Percentiles rank a stretch among this genome's conserved stretches.
Evolutionary conservation across 2,888 invertebrate species (phyloP).

Genomic region (Stegana nigrithorax): DNA sequence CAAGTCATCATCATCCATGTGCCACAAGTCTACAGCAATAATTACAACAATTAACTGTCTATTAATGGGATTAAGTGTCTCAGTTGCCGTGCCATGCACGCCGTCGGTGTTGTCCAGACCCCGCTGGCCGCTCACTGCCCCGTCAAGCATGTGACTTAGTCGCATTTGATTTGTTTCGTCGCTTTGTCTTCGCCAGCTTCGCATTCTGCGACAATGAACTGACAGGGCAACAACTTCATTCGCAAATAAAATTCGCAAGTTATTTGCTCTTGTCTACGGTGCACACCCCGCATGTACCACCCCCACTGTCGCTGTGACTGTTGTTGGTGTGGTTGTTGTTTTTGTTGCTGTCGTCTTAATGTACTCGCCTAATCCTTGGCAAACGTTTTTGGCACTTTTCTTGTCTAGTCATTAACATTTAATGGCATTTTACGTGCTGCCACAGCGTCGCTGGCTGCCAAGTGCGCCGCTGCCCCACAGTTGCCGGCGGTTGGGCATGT

Average conservation of each 20-base stretch:
- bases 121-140: not conserved
- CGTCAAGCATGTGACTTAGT: too few species aligned
- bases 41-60: constrained; percentile 17
- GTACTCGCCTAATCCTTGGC: constrained; percentile 30
- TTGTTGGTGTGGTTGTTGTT: too few species aligned
- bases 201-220: constrained; percentile 7
- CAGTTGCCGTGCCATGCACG: not conserved
- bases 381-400: constrained; percentile 28
- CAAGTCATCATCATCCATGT: not conserved
- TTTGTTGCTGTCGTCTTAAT: constrained; percentile 8
- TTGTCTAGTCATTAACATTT: constrained; percentile 31
- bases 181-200: not conserved
- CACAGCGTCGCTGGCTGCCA: not conserved
- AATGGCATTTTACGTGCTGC: constrained; percentile 22
- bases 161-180: constrained; percentile 26
- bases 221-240: constrained; percentile 16
- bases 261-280: too few species aligned
- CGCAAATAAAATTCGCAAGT: constrained; percentile 20
- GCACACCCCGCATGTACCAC: too few species aligned
- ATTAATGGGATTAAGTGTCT: constrained; percentile 24
- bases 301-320: too few species aligned
- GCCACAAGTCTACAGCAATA: not conserved
- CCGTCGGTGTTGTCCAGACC: not conserved
- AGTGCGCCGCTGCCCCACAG: not conserved
- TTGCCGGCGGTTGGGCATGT: not conserved